These are phyloP conservation scores for Nephrotoma appendiculata DNA, from an alignment of 2,888 invertebrate species.

Conservation along the genomic window DNA sequence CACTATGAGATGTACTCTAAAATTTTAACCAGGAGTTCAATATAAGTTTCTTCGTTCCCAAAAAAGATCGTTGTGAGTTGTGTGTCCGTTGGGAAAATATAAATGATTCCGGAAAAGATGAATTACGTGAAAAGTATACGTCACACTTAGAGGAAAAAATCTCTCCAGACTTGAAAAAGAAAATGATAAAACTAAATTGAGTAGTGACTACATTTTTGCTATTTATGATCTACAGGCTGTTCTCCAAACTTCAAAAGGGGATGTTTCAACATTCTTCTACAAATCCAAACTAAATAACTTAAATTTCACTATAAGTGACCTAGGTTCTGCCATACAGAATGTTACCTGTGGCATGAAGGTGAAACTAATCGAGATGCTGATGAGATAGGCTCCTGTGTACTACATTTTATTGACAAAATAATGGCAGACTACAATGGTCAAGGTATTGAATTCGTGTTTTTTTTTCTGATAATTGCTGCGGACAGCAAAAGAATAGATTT, in stretches of 20 bases:
- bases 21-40: too few species aligned
- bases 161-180: not conserved
- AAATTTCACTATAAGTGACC: constrained; percentile 5
- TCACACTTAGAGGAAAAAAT: too few species aligned
- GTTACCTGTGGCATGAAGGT: too few species aligned
- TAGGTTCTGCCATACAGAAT: constrained; percentile 8
- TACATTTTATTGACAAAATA: too few species aligned
- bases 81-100: not conserved
- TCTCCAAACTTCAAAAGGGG: constrained; percentile 51
- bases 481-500: too few species aligned
- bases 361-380: too few species aligned
- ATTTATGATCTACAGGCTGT: constrained; percentile 33
- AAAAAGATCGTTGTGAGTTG: not conserved
- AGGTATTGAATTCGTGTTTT: too few species aligned
- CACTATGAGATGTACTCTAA: too few species aligned
- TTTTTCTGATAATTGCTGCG: too few species aligned
- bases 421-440: too few species aligned
- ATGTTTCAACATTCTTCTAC: constrained; percentile 22
- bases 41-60: too few species aligned
- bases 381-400: too few species aligned
- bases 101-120: not conserved
- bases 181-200: not conserved
- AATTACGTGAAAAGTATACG: not conserved
- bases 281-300: constrained; percentile 5
- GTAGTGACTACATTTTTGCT: constrained; percentile 21